Percentiles rank a stretch among this genome's conserved stretches.
Conservation (phyloP, 1,140 invertebrate species). For the Microplitis demolitor region DNA sequence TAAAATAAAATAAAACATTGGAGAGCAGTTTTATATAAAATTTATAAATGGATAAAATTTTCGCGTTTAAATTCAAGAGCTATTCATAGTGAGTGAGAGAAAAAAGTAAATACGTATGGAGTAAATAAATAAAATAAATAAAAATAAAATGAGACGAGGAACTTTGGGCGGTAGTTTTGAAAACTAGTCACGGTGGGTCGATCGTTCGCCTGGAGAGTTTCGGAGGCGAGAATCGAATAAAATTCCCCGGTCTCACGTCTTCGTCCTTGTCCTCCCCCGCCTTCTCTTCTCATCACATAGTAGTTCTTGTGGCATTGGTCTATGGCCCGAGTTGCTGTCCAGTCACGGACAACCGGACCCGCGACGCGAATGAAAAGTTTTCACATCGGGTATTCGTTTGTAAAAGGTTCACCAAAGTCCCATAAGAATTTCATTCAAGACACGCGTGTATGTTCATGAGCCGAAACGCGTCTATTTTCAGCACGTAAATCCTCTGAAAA, state of each 20-base stretch:
- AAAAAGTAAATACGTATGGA: background rate
- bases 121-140: slow-evolving; percentile 8
- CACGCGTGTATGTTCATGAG: slow-evolving; percentile 25
- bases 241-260: slow-evolving; percentile 14
- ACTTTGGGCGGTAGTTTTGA: slow-evolving; percentile 11
- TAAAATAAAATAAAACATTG: too few relatives aligned
- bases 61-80: too few relatives aligned
- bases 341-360: slow-evolving; percentile 29
- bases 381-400: background rate
- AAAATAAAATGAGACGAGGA: slow-evolving; percentile 9
- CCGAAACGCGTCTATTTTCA: background rate
- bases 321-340: slow-evolving; percentile 16
- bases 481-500: background rate
- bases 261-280: slow-evolving; percentile 1
- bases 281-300: background rate
- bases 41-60: too few relatives aligned
- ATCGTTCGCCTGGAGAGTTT: slow-evolving; percentile 20
- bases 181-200: slow-evolving; percentile 21
- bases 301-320: slow-evolving; percentile 11
- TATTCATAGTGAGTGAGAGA: background rate
- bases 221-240: slow-evolving; percentile 29
- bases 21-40: too few relatives aligned
- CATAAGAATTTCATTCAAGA: slow-evolving; percentile 22
- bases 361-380: slow-evolving; percentile 32
- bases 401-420: background rate